Evolutionary conservation across 2,797 vertebrate genomes (phyloP).

Genomic region (Botia kubotai): DNA sequence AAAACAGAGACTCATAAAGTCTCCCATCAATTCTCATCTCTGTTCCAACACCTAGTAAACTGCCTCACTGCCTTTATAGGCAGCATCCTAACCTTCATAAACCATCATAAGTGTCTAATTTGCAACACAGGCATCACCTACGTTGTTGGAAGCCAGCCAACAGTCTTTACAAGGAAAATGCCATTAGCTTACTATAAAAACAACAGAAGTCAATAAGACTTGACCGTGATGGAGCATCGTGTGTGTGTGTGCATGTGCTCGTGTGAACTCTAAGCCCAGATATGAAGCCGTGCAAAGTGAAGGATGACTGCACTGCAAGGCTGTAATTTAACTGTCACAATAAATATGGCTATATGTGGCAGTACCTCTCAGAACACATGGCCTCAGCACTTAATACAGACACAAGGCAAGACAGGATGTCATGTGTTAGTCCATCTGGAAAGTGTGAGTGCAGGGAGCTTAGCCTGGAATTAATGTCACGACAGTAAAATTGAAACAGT

Average conservation of each 20-base stretch:
- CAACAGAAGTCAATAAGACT: not conserved
- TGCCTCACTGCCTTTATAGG: too few relatives aligned
- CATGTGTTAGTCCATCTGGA: slow-evolving; percentile 30
- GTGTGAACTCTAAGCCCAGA: not conserved
- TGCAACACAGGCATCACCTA: not conserved
- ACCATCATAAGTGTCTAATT: too few relatives aligned
- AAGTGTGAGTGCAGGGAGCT: slow-evolving; percentile 8
- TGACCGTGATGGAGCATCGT: not conserved
- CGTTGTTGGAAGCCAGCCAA: not conserved
- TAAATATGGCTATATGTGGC: slow-evolving; percentile 52
- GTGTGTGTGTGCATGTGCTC: not conserved
- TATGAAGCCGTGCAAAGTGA: slow-evolving; percentile 26
- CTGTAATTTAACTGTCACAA: slow-evolving; percentile 53
- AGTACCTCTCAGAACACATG: slow-evolving; percentile 36
- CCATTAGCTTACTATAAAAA: not conserved
- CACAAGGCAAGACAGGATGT: slow-evolving; percentile 29
- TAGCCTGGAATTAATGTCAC: slow-evolving; percentile 30
- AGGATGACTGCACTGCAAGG: slow-evolving; percentile 42
- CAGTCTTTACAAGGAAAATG: not conserved
- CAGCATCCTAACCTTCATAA: too few relatives aligned
- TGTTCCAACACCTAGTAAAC: too few relatives aligned
- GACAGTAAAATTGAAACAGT: slow-evolving; percentile 19
- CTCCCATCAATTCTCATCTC: not conserved
- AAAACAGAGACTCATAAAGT: not conserved
- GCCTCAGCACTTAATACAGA: slow-evolving; percentile 50